phyloP scores from a whole-genome alignment of 2,113 vertebrate species.

The Phalacrocorax brasilianus region DNA sequence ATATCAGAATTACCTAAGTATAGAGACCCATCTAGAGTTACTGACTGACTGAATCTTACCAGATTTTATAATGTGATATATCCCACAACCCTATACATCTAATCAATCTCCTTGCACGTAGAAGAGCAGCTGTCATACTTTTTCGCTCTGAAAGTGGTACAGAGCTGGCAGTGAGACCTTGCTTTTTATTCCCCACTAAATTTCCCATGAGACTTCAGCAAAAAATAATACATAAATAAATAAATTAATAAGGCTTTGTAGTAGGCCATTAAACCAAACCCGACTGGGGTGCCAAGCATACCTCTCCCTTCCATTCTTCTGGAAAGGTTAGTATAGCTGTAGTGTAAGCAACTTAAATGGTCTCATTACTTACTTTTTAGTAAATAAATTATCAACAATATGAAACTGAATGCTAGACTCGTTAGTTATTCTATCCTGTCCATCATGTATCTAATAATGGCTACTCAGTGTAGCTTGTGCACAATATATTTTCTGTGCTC shows the following conservation, averaged over 20 bases:
- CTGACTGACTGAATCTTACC: neutral
- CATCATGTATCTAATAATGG: neutral
- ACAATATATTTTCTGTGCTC: constrained; percentile 17
- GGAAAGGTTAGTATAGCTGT: neutral
- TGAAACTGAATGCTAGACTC: neutral
- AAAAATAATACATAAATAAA: neutral
- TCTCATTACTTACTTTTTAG: neutral
- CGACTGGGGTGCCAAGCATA: neutral
- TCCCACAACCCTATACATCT: fast-evolving
- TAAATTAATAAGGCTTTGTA: neutral
- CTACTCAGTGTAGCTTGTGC: neutral
- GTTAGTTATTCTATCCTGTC: neutral
- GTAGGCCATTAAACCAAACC: neutral
- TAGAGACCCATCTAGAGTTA: neutral
- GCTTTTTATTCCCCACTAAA: neutral
- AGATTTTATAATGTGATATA: too few relatives aligned
- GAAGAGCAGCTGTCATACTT: neutral
- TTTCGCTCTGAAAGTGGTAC: neutral
- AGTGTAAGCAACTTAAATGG: neutral
- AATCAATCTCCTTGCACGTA: neutral
- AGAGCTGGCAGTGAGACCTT: neutral
- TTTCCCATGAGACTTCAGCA: neutral
- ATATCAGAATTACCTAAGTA: neutral
- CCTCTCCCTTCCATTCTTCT: neutral
- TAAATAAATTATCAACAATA: constrained; percentile 8